Conservation (phyloP, 2,113 vertebrate genomes). For the Bufo bufo region DNA sequence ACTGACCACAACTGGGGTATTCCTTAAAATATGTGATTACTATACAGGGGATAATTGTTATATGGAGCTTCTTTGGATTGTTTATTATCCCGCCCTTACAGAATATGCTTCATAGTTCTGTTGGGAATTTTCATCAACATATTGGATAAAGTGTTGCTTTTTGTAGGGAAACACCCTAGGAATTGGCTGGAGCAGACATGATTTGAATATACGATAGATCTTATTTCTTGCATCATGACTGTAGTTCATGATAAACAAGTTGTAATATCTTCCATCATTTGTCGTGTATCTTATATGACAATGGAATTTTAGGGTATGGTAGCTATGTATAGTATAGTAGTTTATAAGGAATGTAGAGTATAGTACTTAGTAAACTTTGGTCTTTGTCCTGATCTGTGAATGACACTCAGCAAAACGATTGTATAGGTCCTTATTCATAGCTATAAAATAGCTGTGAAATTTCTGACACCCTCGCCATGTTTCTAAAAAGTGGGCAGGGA, state of each 20-base stretch:
- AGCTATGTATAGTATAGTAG: too few relatives aligned
- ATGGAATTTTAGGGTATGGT: neutral
- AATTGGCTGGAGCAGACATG: constrained; percentile 10
- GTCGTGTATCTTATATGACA: neutral
- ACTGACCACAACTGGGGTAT: neutral
- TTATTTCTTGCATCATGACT: neutral
- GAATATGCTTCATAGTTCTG: neutral
- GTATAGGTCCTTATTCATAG: too few relatives aligned
- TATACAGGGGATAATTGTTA: neutral
- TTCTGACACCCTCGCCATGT: too few relatives aligned
- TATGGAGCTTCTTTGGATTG: neutral
- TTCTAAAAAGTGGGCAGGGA: too few relatives aligned
- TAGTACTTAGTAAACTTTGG: too few relatives aligned
- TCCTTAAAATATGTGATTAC: neutral
- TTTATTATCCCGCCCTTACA: neutral
- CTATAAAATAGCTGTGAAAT: too few relatives aligned
- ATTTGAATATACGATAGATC: neutral
- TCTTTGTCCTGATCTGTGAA: too few relatives aligned
- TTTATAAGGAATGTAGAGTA: too few relatives aligned
- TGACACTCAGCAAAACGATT: too few relatives aligned
- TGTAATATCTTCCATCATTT: neutral
- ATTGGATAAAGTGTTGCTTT: neutral
- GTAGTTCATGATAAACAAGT: neutral
- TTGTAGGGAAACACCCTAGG: constrained; percentile 20
- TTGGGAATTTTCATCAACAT: constrained; percentile 6